Conservation (phyloP, 2,113 vertebrate genomes). For the Ammodytes marinus region DNA sequence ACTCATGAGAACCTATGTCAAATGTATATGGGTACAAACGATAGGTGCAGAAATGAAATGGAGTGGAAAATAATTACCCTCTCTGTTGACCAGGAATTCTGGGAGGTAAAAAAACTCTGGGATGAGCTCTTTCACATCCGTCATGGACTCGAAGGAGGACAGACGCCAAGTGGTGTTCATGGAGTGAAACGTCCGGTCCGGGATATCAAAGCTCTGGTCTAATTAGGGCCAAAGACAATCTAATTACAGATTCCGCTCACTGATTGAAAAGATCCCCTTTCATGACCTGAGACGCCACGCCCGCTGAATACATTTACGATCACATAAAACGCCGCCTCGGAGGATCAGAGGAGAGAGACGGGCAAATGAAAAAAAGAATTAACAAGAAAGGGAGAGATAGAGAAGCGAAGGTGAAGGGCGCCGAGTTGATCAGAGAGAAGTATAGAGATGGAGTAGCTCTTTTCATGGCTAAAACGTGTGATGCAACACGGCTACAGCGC, state of each 20-base stretch:
- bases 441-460: slow-evolving; percentile 34
- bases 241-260: slow-evolving; percentile 67
- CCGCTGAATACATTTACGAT: slow-evolving; percentile 65
- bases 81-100: slow-evolving; percentile 97
- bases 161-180: slow-evolving; percentile 98
- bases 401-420: slow-evolving; percentile 18
- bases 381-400: slow-evolving; percentile 27
- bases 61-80: slow-evolving; percentile 85
- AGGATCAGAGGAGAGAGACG: slow-evolving; percentile 60
- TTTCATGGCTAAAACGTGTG: slow-evolving; percentile 56
- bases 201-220: slow-evolving; percentile 99
- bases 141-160: slow-evolving; percentile 98
- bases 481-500: slow-evolving; percentile 6
- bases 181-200: slow-evolving; percentile 98
- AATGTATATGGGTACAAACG: background rate
- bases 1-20: background rate
- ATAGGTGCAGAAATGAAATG: background rate
- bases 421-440: slow-evolving; percentile 48
- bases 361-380: slow-evolving; percentile 58
- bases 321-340: slow-evolving; percentile 62
- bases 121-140: slow-evolving; percentile 98
- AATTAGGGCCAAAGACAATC: slow-evolving; percentile 77
- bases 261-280: slow-evolving; percentile 77
- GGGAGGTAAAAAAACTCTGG: slow-evolving; percentile 99
- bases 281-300: slow-evolving; percentile 61